Evolutionary conservation across 2,113 vertebrate genomes (phyloP), one percentile per base, ranked within the genome.

Genomic region (Seriola quinqueradiata): DNA sequence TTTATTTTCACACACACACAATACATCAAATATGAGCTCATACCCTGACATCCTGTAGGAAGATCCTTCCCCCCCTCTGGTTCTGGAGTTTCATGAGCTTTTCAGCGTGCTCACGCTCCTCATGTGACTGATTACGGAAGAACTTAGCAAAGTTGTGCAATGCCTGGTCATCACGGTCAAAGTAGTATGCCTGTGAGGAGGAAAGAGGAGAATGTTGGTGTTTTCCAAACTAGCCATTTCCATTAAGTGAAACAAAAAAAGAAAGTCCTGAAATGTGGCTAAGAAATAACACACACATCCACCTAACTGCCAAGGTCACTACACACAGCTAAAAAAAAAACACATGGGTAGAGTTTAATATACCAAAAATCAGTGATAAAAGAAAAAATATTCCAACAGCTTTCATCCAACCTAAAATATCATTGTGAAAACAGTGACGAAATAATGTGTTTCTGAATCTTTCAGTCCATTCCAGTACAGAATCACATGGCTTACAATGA

Each of bases 101-200:
- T 82, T 97, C 94, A 0, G 96, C 95, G 0, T 96, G 96, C 80
- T 97, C 96, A 0, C 93, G 95, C 81, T 97, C 96, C 90, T 97
- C 95, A 0, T 96, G 90, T 0, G 96, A 95, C 93, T 96, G 90
- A 50, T 94, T 64, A 36, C 75, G 95, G 90, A 97, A 98, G 79
- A 97, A 98, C 86, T 96, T 96, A 32, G 95, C 89, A 81, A 98
- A 97, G 73, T 97, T 96, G 73, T 89, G 70, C 76, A 97, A 89
- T n/a, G 97, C 97, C 92, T 96, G 93, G 81, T 98, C 97, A 58
- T 98, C 97, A 6, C 96, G 94, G 68, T 96, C 95, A 70, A 97
- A 98, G 92, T 94, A 98, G 91, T 93, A 96, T 2, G 88, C 90
- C 97, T 97, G 87, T 11, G 14, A 68, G 3, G 19, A 60, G 65